These are phyloP conservation scores for Cosmorhoe ocellata DNA, from an alignment of 2,888 invertebrate species.

Conservation along the genomic window DNA sequence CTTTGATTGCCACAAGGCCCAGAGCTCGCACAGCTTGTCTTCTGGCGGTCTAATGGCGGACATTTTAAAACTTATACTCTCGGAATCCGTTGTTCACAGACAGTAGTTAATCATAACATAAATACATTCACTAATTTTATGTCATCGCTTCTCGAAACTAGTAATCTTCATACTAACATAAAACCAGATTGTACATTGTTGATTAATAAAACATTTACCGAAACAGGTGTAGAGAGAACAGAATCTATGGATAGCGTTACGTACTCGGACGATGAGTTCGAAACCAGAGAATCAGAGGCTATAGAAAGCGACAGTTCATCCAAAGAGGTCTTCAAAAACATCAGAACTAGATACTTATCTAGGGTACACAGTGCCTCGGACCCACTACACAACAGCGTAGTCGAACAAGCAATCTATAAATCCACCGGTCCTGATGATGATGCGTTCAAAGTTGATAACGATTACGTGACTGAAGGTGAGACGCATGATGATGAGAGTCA, in stretches of 20 bases:
- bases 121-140: conserved; percentile 70
- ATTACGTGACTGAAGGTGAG: conserved; percentile 66
- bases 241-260: conserved; percentile 68
- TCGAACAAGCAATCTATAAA: conserved; percentile 69
- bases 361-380: conserved; percentile 71
- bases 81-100: no score
- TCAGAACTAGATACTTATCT: conserved; percentile 68
- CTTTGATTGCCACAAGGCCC: no score
- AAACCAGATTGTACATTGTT: conserved; percentile 45
- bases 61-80: no score
- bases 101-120: conserved; percentile 39
- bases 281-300: conserved; percentile 51
- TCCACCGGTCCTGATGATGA: conserved; percentile 42
- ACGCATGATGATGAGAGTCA: conserved; percentile 57
- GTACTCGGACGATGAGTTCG: conserved; percentile 60
- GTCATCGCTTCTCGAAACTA: conserved; percentile 55
- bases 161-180: conserved; percentile 52
- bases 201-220: conserved; percentile 65
- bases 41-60: no score
- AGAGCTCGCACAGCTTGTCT: no score
- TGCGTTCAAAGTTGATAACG: conserved; percentile 52
- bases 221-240: conserved; percentile 74
- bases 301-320: conserved; percentile 62
- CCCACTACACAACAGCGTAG: conserved; percentile 52
- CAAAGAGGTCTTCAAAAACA: conserved; percentile 69